Conservation (phyloP, 2,113 vertebrate species). For the Columba livia region DNA sequence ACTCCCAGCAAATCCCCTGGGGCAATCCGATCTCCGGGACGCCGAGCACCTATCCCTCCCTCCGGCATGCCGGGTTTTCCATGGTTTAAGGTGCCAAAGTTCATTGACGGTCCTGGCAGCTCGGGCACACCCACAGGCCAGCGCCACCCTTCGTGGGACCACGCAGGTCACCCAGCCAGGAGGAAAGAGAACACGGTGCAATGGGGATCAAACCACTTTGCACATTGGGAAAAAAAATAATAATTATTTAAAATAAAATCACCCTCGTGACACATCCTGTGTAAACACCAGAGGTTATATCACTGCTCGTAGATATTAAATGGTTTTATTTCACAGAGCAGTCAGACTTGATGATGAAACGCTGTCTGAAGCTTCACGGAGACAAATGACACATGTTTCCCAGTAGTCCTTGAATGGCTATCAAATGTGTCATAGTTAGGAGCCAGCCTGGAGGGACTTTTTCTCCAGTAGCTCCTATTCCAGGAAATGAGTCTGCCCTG, state of each 20-base stretch:
- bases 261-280: neutral
- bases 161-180: neutral
- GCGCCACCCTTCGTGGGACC: neutral
- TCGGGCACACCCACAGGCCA: neutral
- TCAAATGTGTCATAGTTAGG: conserved; percentile 66
- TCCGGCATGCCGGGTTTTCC: conserved; percentile 8
- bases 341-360: conserved; percentile 53
- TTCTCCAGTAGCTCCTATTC: conserved; percentile 25
- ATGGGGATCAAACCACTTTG: neutral
- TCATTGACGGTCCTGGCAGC: neutral
- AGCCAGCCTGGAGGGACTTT: conserved; percentile 38
- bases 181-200: neutral
- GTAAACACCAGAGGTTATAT: neutral
- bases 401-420: conserved; percentile 55
- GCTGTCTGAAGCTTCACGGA: conserved; percentile 1
- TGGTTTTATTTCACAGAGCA: neutral
- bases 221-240: rapidly evolving
- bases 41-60: conserved; percentile 24
- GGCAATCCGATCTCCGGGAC: conserved; percentile 34
- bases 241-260: neutral
- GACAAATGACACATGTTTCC: conserved; percentile 34
- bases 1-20: conserved; percentile 53
- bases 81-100: conserved; percentile 42
- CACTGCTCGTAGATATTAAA: neutral
- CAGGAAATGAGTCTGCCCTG: conserved; percentile 32